Evolutionary conservation across 2,113 vertebrate genomes (phyloP).

Genomic region (Glaucomys volans): DNA sequence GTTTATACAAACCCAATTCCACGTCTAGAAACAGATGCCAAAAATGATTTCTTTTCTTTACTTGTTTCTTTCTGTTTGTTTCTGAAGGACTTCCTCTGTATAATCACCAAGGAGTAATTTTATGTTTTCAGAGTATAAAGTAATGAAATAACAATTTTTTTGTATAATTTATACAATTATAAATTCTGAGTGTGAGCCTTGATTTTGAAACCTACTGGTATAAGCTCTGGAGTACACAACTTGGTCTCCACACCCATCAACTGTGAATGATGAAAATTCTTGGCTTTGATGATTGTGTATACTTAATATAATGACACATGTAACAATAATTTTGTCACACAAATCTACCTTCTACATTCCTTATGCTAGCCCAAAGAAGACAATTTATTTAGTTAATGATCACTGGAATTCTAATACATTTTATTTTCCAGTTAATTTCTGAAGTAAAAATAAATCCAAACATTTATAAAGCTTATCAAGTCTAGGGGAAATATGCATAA

Average conservation of each 20-base stretch:
- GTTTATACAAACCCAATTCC: not conserved
- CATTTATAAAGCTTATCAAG: not conserved
- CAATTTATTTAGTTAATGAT: not conserved
- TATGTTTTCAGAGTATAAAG: not conserved
- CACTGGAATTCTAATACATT: not conserved
- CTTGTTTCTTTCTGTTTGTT: not conserved
- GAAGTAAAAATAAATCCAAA: constrained; percentile 20
- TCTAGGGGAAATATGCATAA: not conserved
- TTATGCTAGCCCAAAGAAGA: not conserved
- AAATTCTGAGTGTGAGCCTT: constrained; percentile 10
- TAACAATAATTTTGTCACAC: not conserved
- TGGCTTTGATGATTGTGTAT: not conserved
- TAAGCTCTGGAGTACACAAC: not conserved
- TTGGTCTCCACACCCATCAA: not conserved
- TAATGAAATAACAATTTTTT: too few species aligned
- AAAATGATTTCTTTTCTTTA: not conserved
- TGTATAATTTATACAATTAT: too few species aligned
- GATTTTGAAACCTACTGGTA: not conserved
- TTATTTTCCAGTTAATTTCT: not conserved
- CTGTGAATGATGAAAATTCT: not conserved
- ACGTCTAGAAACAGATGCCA: not conserved
- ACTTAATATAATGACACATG: not conserved
- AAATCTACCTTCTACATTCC: not conserved
- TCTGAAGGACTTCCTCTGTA: not conserved
- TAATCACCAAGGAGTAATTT: not conserved